A percentile compares a stretch with the other conserved stretches of the same genome.
phyloP scores from a whole-genome alignment of 2,113 vertebrate genomes.

The Varanus komodoensis region DNA sequence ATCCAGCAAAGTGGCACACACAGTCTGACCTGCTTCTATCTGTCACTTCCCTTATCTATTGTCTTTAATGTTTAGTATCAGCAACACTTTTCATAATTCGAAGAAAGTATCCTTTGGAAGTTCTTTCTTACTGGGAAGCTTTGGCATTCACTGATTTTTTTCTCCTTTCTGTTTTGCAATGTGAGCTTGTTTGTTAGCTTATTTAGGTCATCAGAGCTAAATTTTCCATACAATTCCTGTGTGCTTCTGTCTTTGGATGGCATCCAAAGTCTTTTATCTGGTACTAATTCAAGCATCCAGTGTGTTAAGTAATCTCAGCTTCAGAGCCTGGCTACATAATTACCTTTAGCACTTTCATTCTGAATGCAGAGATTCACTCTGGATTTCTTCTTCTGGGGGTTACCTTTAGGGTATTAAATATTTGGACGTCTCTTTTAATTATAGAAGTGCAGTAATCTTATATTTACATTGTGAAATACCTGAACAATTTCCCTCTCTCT shows the following conservation, averaged over 20 bases:
- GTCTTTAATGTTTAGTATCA: neutral
- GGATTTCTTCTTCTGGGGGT: neutral
- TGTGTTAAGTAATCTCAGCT: conserved; percentile 25
- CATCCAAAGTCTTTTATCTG: conserved; percentile 51
- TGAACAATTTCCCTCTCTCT: neutral
- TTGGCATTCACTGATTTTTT: neutral
- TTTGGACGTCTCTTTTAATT: neutral
- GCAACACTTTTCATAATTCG: neutral
- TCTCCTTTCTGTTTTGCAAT: conserved; percentile 12
- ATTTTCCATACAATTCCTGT: conserved; percentile 39
- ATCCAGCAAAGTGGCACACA: neutral
- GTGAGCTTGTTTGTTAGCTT: conserved; percentile 21
- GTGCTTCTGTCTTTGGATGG: neutral
- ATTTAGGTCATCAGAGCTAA: conserved; percentile 37
- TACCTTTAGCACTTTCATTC: conserved; percentile 1
- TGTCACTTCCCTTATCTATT: neutral
- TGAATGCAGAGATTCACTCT: conserved; percentile 15
- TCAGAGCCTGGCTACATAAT: conserved; percentile 45
- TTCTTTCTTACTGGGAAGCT: conserved; percentile 20
- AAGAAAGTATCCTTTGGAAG: neutral
- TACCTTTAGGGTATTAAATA: conserved; percentile 29
- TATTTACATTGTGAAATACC: conserved; percentile 3
- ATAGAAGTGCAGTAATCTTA: neutral
- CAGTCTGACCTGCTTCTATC: neutral
- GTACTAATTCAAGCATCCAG: conserved; percentile 46